phyloP scores from a whole-genome alignment of 2,797 vertebrate genomes.

The Choloepus didactylus region DNA sequence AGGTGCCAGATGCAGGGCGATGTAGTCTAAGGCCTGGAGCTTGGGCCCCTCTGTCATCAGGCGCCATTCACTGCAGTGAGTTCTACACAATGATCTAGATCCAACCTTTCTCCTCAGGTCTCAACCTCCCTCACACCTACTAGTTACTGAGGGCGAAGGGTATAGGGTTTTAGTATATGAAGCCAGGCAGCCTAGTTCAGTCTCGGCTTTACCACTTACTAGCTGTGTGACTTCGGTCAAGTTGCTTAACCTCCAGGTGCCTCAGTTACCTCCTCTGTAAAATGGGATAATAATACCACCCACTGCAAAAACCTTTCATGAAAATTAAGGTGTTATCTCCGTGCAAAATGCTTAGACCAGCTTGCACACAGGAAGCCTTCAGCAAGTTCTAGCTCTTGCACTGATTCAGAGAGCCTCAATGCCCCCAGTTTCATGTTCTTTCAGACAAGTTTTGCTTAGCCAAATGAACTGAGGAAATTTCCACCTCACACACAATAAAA shows the following conservation, averaged over 20 bases:
- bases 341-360: neutral
- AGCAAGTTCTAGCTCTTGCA: neutral
- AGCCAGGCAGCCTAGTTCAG: neutral
- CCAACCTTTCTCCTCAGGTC: neutral
- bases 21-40: fast-evolving
- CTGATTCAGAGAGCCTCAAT: neutral
- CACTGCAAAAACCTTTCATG: neutral
- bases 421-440: neutral
- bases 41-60: neutral
- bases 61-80: neutral
- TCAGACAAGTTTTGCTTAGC: neutral
- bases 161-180: too few relatives aligned
- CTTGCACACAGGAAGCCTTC: fast-evolving
- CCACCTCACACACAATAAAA: neutral
- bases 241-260: neutral
- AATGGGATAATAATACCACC: neutral
- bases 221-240: too few relatives aligned
- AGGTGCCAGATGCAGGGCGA: fast-evolving
- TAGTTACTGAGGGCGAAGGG: neutral
- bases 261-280: conserved; percentile 39
- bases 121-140: neutral
- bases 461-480: conserved; percentile 2
- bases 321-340: neutral
- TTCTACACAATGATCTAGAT: neutral
- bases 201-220: neutral